Evolutionary conservation across 2,113 vertebrate species (phyloP).

Genomic region (Arothron firmamentum): DNA sequence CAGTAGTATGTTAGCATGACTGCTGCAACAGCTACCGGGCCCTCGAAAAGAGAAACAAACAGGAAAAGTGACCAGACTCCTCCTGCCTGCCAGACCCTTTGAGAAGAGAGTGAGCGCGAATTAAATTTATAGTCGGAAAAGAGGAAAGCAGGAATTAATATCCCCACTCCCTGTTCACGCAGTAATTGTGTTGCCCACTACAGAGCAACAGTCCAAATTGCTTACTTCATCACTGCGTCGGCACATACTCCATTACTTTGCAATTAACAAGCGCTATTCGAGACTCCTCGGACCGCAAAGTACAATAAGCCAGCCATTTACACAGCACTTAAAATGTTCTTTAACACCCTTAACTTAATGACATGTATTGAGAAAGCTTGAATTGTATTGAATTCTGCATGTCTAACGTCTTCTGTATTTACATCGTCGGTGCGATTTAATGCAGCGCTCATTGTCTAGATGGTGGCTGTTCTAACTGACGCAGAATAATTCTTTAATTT

Average conservation of each 20-base stretch:
- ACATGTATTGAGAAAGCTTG: slow-evolving; percentile 5
- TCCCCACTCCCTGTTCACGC: slow-evolving; percentile 49
- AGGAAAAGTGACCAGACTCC: slow-evolving; percentile 38
- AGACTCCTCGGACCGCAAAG: slow-evolving; percentile 1
- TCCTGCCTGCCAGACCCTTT: slow-evolving; percentile 36
- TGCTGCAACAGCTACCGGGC: slow-evolving; percentile 2
- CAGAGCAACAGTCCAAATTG: slow-evolving; percentile 36
- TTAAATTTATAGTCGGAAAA: slow-evolving; percentile 48
- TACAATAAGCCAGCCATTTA: slow-evolving; percentile 8
- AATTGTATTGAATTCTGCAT: not conserved
- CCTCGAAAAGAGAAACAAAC: slow-evolving; percentile 1
- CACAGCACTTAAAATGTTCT: slow-evolving; percentile 6
- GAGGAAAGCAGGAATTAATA: slow-evolving; percentile 55
- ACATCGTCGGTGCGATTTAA: not conserved
- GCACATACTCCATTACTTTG: slow-evolving; percentile 16
- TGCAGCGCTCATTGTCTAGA: not conserved
- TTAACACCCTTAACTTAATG: slow-evolving; percentile 3
- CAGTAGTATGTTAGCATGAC: slow-evolving; percentile 13
- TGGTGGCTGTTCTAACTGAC: not conserved
- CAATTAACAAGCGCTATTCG: slow-evolving; percentile 26
- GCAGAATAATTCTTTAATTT: not conserved
- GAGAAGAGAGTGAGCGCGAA: slow-evolving; percentile 40
- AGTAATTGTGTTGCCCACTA: slow-evolving; percentile 27
- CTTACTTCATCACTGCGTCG: slow-evolving; percentile 33
- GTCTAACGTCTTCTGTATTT: not conserved